Conservation (phyloP, 2,113 vertebrate genomes). For the Cryptomyrus ogoouensis region DNA sequence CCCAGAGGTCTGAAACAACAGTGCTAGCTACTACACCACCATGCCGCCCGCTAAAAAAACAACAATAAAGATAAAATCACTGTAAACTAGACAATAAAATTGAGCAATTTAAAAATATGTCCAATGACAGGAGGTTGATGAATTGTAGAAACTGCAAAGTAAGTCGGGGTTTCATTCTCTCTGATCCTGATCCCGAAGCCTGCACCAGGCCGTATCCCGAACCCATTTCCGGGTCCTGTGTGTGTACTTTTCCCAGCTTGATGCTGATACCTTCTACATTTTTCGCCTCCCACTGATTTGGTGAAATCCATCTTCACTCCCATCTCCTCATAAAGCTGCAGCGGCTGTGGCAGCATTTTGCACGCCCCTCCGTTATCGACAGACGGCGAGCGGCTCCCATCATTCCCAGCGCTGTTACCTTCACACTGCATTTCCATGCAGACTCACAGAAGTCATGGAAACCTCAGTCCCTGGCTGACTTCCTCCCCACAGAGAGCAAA, state of each 20-base stretch:
- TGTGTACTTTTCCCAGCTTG: background rate
- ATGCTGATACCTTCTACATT: background rate
- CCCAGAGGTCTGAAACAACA: too few relatives aligned
- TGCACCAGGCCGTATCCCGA: background rate
- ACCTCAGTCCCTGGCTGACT: background rate
- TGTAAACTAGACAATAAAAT: background rate
- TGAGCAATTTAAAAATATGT: background rate
- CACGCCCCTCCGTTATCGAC: background rate
- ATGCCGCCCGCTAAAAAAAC: too few relatives aligned
- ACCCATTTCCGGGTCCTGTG: background rate
- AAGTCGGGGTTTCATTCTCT: background rate
- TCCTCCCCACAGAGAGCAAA: background rate
- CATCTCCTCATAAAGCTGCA: background rate
- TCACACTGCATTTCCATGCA: background rate
- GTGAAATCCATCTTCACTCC: background rate
- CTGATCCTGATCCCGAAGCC: background rate
- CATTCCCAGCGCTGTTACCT: background rate
- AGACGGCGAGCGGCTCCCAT: background rate
- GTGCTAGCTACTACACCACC: too few relatives aligned
- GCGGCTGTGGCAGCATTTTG: background rate
- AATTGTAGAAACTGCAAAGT: background rate
- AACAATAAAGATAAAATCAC: background rate
- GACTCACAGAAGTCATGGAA: background rate
- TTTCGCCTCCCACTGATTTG: background rate
- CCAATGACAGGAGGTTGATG: background rate